Conservation (phyloP, 2,888 invertebrate genomes). For the Drosophila paramelanica region DNA sequence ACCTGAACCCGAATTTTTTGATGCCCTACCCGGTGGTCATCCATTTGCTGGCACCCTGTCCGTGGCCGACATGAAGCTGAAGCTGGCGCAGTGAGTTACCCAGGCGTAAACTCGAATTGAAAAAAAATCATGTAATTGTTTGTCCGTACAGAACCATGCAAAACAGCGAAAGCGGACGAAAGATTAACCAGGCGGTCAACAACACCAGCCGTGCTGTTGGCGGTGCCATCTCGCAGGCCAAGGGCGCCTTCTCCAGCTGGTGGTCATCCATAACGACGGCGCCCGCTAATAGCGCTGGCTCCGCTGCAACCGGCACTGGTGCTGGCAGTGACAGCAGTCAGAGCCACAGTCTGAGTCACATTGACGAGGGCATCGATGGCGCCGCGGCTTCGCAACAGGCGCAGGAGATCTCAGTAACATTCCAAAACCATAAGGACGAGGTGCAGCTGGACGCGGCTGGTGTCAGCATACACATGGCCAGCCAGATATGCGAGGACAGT, state of each 20-base stretch:
- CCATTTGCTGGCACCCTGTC: slow-evolving; percentile 97
- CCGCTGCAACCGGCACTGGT: slow-evolving; percentile 18
- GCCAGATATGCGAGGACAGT: slow-evolving; percentile 41
- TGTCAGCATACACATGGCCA: slow-evolving; percentile 77
- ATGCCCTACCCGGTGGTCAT: slow-evolving; percentile 92
- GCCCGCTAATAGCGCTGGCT: slow-evolving; percentile 72
- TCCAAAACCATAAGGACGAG: slow-evolving; percentile 75
- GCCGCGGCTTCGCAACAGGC: slow-evolving; percentile 33
- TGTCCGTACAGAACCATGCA: slow-evolving; percentile 92
- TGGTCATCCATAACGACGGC: slow-evolving; percentile 90
- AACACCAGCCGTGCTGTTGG: slow-evolving; percentile 96
- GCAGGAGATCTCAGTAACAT: slow-evolving; percentile 79
- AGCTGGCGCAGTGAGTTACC: slow-evolving; percentile 93
- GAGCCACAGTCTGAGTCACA: slow-evolving; percentile 10
- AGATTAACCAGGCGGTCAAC: slow-evolving; percentile 96
- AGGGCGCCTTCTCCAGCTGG: slow-evolving; percentile 94
- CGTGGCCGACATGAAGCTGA: slow-evolving; percentile 96
- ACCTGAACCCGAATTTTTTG: slow-evolving; percentile 88
- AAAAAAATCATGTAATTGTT: neutral
- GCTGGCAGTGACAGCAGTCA: slow-evolving; percentile 26
- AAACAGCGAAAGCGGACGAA: slow-evolving; percentile 96
- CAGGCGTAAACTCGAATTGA: neutral
- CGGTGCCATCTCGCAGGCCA: slow-evolving; percentile 93
- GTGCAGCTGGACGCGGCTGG: slow-evolving; percentile 68
- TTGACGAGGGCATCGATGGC: slow-evolving; percentile 51